Evolutionary conservation across 1,140 invertebrate species (phyloP).

Genomic region (Helicoverpa zea): DNA sequence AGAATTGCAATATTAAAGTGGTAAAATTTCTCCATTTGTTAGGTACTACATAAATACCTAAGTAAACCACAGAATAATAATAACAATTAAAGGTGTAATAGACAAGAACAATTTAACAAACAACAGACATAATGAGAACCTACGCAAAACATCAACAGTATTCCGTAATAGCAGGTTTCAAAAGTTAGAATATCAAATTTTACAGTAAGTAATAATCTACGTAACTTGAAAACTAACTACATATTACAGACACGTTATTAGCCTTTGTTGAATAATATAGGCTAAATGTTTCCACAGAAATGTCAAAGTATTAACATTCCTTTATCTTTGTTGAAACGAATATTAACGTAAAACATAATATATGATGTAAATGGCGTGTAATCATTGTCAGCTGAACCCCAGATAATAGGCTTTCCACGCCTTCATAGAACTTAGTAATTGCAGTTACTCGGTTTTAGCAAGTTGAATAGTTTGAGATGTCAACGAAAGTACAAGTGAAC

Average conservation of each 20-base stretch:
- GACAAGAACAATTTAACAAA: neutral
- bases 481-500: slow-evolving; percentile 22
- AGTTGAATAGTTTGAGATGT: slow-evolving; percentile 14
- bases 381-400: neutral
- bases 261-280: too few relatives aligned
- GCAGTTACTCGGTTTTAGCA: slow-evolving; percentile 26
- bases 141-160: neutral
- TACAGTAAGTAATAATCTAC: neutral
- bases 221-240: slow-evolving; percentile 6
- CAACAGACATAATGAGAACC: neutral
- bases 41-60: too few relatives aligned
- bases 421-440: slow-evolving; percentile 32
- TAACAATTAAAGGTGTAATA: too few relatives aligned
- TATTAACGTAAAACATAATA: too few relatives aligned
- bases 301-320: too few relatives aligned
- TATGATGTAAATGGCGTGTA: neutral
- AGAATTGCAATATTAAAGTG: too few relatives aligned
- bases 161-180: neutral
- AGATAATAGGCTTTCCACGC: slow-evolving; percentile 20
- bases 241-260: neutral
- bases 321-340: too few relatives aligned
- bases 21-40: too few relatives aligned
- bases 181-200: neutral
- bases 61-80: too few relatives aligned
- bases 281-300: too few relatives aligned